phyloP scores from a whole-genome alignment of 1,140 invertebrate species.

The Callitettix versicolor region DNA sequence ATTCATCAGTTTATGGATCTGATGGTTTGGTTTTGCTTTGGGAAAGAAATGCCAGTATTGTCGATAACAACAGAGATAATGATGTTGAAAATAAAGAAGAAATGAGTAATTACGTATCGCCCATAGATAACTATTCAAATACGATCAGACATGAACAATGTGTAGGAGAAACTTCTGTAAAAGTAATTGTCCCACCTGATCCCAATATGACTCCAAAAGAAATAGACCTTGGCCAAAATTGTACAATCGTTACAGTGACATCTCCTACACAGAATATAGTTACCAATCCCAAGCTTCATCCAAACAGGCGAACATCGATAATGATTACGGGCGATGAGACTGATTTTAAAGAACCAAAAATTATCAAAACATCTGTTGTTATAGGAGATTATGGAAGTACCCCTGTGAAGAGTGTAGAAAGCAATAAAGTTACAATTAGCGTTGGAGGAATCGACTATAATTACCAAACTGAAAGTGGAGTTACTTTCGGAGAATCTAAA shows the following conservation, averaged over 20 bases:
- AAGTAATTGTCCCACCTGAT: slow-evolving; percentile 7
- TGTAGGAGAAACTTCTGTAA: slow-evolving; percentile 2
- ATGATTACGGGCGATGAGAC: slow-evolving; percentile 9
- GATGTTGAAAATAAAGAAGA: too few relatives aligned
- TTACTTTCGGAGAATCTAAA: not conserved
- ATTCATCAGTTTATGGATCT: too few relatives aligned
- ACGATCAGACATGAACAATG: too few relatives aligned
- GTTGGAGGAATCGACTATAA: slow-evolving; percentile 22
- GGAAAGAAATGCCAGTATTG: too few relatives aligned
- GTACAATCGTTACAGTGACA: slow-evolving; percentile 15
- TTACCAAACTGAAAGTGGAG: not conserved
- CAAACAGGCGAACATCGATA: slow-evolving; percentile 16
- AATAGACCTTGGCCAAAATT: slow-evolving; percentile 4
- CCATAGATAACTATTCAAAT: too few relatives aligned
- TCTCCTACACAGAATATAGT: slow-evolving; percentile 4
- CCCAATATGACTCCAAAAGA: not conserved
- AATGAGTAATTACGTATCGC: too few relatives aligned
- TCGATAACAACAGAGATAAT: too few relatives aligned
- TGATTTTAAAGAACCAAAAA: not conserved
- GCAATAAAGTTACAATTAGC: slow-evolving; percentile 30
- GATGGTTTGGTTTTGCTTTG: too few relatives aligned
- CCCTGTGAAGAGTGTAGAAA: not conserved
- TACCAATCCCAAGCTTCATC: slow-evolving; percentile 2
- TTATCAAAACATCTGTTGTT: slow-evolving; percentile 15
- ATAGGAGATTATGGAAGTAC: slow-evolving; percentile 11